Conservation (phyloP, 2,113 vertebrate genomes). For the human region DNA sequence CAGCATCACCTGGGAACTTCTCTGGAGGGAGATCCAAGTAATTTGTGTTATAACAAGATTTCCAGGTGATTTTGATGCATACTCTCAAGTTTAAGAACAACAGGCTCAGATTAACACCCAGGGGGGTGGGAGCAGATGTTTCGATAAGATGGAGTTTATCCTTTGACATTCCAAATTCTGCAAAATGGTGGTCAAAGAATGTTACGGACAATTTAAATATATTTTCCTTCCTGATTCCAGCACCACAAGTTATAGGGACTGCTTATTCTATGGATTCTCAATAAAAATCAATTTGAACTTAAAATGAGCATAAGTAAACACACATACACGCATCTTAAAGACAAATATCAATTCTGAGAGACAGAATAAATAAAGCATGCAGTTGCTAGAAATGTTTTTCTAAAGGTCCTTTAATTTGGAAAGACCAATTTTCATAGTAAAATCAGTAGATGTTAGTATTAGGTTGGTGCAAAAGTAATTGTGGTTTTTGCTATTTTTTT, state of each 20-base stretch:
- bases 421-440: neutral
- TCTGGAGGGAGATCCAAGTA: neutral
- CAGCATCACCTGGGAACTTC: neutral
- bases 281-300: neutral
- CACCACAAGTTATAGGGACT: neutral
- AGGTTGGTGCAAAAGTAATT: no score
- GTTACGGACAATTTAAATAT: neutral
- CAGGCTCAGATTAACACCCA: neutral
- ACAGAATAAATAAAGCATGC: neutral
- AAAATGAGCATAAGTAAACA: neutral
- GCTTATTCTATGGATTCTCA: neutral
- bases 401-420: neutral
- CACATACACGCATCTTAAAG: neutral
- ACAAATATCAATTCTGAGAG: neutral
- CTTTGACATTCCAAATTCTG: neutral
- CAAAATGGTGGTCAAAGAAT: neutral
- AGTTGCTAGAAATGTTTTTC: neutral
- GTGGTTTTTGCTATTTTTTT: no score
- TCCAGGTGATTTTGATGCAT: neutral
- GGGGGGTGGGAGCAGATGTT: rapidly evolving
- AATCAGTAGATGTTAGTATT: neutral
- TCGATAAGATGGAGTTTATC: neutral
- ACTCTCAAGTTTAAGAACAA: neutral
- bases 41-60: neutral
- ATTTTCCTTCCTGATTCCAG: neutral